These are phyloP conservation scores for Lucinisca nassula DNA, from an alignment of 2,888 invertebrate species.

Conservation along the genomic window DNA sequence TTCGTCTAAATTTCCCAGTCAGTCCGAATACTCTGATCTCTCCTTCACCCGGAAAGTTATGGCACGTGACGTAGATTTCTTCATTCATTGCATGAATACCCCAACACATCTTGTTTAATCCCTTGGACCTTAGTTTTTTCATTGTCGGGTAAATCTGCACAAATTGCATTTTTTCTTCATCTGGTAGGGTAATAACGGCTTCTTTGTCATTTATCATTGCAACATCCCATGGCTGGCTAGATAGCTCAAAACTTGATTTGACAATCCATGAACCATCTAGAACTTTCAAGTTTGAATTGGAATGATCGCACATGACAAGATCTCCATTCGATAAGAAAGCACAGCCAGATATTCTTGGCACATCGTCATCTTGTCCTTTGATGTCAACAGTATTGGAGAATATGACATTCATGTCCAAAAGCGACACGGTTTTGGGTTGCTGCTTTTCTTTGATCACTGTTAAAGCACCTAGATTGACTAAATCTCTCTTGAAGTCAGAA, in stretches of 20 bases:
- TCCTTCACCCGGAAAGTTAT: background rate
- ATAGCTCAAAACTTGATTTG: background rate
- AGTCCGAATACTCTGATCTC: background rate
- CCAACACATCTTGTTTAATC: background rate
- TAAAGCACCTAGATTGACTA: too few relatives aligned
- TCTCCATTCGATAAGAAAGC: background rate
- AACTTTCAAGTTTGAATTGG: background rate
- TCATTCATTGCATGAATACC: background rate
- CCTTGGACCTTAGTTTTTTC: background rate
- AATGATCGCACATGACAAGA: background rate
- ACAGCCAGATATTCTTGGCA: background rate
- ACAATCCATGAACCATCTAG: background rate
- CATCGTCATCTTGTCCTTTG: background rate
- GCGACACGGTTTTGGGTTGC: too few relatives aligned
- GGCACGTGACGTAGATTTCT: background rate
- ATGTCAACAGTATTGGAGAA: too few relatives aligned
- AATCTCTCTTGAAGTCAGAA: too few relatives aligned
- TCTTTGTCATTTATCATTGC: background rate
- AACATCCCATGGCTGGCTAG: background rate
- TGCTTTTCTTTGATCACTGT: too few relatives aligned
- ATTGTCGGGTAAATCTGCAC: background rate
- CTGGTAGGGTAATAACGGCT: background rate
- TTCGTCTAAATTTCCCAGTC: background rate
- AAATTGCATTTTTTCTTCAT: background rate
- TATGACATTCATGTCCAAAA: too few relatives aligned